A percentile compares a stretch with the other conserved stretches of the same genome.
Evolutionary conservation across 2,797 vertebrate genomes (phyloP).

Genomic region (Neosilurus mollespiculum): DNA sequence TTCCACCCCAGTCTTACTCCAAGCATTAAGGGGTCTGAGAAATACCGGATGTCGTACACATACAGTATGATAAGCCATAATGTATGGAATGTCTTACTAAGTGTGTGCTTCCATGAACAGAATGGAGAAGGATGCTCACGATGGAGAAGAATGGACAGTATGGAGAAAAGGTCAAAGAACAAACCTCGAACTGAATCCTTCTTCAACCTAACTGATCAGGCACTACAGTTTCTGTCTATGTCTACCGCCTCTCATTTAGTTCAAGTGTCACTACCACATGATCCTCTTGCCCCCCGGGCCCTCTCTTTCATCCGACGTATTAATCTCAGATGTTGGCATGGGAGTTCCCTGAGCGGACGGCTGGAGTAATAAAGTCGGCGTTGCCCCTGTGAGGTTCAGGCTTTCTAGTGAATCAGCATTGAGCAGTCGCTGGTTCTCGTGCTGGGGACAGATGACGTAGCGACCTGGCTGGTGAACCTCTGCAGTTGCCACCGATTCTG

Average conservation of each 20-base stretch:
- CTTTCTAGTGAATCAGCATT: slow-evolving; percentile 73
- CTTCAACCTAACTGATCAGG: neutral
- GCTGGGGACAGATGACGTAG: slow-evolving; percentile 87
- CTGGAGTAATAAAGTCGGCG: slow-evolving; percentile 66
- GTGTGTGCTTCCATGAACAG: neutral
- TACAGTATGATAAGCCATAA: neutral
- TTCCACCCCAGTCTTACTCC: neutral
- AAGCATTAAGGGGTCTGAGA: neutral
- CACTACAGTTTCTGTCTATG: neutral
- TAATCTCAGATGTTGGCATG: slow-evolving; percentile 50
- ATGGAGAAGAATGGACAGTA: neutral
- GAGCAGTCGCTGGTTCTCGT: slow-evolving; percentile 71
- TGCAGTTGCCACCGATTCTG: slow-evolving; percentile 74
- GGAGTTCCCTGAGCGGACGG: slow-evolving; percentile 65
- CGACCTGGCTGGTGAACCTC: slow-evolving; percentile 82
- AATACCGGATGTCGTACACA: neutral
- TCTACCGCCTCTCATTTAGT: neutral
- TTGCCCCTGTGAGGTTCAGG: slow-evolving; percentile 66
- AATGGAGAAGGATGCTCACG: no score
- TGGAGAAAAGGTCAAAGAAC: neutral
- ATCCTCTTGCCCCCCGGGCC: slow-evolving; percentile 63
- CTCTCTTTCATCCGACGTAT: slow-evolving; percentile 53
- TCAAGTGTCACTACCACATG: slow-evolving; percentile 13
- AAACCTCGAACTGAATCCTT: slow-evolving; percentile 19
- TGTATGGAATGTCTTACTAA: neutral